phyloP scores from a whole-genome alignment of 2,888 invertebrate genomes.

The Machimus rusticus region DNA sequence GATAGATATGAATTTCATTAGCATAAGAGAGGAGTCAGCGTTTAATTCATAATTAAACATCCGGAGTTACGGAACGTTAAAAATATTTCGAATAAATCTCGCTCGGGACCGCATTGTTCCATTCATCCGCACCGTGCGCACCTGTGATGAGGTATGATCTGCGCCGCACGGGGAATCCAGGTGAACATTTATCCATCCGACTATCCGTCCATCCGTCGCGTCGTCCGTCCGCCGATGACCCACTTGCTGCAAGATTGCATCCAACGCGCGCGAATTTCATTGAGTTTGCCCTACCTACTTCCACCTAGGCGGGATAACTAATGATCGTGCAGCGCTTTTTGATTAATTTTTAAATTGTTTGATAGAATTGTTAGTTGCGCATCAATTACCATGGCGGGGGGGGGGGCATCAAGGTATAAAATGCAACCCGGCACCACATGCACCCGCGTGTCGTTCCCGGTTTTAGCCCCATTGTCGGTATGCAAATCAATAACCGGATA shows the following conservation, averaged over 20 bases:
- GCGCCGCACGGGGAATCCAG: not conserved
- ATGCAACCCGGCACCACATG: not conserved
- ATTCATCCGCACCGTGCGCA: not conserved
- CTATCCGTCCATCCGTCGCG: not conserved
- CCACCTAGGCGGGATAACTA: slow-evolving; percentile 40
- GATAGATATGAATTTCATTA: slow-evolving; percentile 20
- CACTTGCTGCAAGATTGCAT: slow-evolving; percentile 31
- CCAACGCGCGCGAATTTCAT: not conserved
- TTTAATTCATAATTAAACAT: slow-evolving; percentile 40
- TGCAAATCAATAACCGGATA: slow-evolving; percentile 42
- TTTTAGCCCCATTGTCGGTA: slow-evolving; percentile 22
- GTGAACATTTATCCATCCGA: slow-evolving; percentile 1
- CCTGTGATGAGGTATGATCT: slow-evolving; percentile 9
- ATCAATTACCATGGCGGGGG: slow-evolving; percentile 21
- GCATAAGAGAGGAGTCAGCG: slow-evolving; percentile 11
- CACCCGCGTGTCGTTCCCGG: not conserved
- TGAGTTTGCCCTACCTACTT: slow-evolving; percentile 29
- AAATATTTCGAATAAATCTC: slow-evolving; percentile 37
- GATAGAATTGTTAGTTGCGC: slow-evolving; percentile 37
- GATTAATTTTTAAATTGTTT: slow-evolving; percentile 37
- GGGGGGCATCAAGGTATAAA: not conserved
- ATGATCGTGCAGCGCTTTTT: slow-evolving; percentile 26
- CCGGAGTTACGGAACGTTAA: slow-evolving; percentile 37
- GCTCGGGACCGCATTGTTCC: slow-evolving; percentile 10
- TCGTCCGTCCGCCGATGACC: not conserved